phyloP scores from a whole-genome alignment of 2,888 invertebrate genomes.

The Zaprionus bogoriensis region DNA sequence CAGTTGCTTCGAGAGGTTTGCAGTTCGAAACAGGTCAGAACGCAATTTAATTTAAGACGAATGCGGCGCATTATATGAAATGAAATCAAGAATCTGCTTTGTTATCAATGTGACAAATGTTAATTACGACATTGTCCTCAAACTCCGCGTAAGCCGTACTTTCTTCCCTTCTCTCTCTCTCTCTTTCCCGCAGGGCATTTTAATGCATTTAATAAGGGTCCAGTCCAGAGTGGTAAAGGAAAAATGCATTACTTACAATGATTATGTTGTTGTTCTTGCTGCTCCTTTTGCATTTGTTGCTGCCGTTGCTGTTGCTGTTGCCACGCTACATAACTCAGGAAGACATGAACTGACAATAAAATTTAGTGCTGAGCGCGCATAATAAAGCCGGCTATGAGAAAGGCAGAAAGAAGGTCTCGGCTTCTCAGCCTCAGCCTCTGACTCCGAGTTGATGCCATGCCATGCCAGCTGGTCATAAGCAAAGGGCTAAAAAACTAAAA shows the following conservation, averaged over 20 bases:
- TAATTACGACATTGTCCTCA: slow-evolving; percentile 56
- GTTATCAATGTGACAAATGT: slow-evolving; percentile 64
- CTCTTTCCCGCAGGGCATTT: slow-evolving; percentile 3
- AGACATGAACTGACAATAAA: slow-evolving; percentile 83
- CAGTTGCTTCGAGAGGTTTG: slow-evolving; percentile 8
- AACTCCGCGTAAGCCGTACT: not conserved
- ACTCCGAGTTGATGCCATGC: slow-evolving; percentile 44
- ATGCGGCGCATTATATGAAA: slow-evolving; percentile 16
- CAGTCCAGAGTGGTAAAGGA: slow-evolving; percentile 35
- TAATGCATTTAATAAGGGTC: slow-evolving; percentile 65
- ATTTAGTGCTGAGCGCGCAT: slow-evolving; percentile 82
- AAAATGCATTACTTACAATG: slow-evolving; percentile 73
- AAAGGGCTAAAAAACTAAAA: slow-evolving; percentile 76
- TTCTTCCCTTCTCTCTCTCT: too few relatives aligned
- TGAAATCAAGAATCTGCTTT: slow-evolving; percentile 36
- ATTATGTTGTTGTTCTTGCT: slow-evolving; percentile 45
- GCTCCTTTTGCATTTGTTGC: slow-evolving; percentile 10
- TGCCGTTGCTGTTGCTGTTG: slow-evolving; percentile 32
- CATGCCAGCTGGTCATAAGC: slow-evolving; percentile 59
- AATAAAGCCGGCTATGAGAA: slow-evolving; percentile 71
- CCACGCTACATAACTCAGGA: slow-evolving; percentile 80
- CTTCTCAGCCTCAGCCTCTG: slow-evolving; percentile 24
- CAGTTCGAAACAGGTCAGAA: slow-evolving; percentile 66
- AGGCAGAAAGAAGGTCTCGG: slow-evolving; percentile 38
- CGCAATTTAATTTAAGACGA: slow-evolving; percentile 60